Percentiles rank a stretch among this genome's conserved stretches.
Conservation (phyloP, 2,113 vertebrate genomes). For the Dascyllus trimaculatus region DNA sequence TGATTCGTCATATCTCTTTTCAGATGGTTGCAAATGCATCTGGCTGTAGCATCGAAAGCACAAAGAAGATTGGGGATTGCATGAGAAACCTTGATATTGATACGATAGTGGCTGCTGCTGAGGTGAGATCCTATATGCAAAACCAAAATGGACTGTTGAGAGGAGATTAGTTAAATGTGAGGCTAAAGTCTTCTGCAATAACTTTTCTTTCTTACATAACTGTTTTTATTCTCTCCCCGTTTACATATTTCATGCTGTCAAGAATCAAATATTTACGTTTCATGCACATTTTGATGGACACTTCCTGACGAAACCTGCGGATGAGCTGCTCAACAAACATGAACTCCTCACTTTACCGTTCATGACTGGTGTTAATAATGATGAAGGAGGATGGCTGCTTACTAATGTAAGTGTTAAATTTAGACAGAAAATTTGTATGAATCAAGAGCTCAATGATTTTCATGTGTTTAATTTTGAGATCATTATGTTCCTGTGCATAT, state of each 20-base stretch:
- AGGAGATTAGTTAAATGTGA: background rate
- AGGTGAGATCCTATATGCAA: conserved; percentile 14
- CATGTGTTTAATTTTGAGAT: background rate
- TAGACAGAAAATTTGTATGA: no score
- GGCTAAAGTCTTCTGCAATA: no score
- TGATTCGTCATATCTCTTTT: no score
- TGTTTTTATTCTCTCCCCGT: background rate
- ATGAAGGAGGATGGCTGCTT: conserved; percentile 70
- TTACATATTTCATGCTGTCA: background rate
- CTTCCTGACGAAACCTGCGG: conserved; percentile 60
- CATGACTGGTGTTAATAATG: conserved; percentile 65
- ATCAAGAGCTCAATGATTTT: background rate
- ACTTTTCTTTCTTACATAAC: no score
- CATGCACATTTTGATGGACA: conserved; percentile 44
- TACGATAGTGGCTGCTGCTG: no score
- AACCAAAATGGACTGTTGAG: background rate
- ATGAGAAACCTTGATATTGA: no score
- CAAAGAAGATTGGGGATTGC: no score
- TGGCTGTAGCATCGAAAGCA: no score
- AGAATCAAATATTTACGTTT: conserved; percentile 9
- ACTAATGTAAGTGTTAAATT: conserved; percentile 25
- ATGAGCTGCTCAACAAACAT: conserved; percentile 41
- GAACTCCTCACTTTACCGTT: conserved; percentile 67
- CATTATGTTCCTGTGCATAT: background rate
- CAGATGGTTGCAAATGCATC: no score